phyloP scores from a whole-genome alignment of 1,140 invertebrate species.

The Doryteuthis pealeii region DNA sequence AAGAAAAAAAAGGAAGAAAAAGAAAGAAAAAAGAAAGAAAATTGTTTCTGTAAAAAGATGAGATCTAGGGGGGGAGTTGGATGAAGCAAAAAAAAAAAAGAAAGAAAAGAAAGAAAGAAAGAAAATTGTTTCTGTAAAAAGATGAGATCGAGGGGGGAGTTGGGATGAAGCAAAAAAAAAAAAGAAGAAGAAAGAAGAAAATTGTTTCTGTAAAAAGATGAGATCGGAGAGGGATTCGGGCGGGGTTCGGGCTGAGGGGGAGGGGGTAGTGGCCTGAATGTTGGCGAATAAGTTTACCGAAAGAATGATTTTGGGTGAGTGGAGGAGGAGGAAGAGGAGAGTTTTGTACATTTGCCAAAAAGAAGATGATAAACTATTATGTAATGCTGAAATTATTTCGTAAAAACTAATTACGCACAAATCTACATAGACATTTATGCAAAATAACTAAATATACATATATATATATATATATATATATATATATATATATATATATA shows the following conservation, averaged over 20 bases:
- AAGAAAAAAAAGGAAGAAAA: background rate
- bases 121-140: background rate
- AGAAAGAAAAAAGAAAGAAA: background rate
- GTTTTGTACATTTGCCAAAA: too few species aligned
- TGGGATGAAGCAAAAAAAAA: background rate
- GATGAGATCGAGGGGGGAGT: background rate
- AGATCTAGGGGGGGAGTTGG: background rate
- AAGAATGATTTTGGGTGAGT: too few species aligned
- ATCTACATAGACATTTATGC: too few species aligned
- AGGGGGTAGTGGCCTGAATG: too few species aligned
- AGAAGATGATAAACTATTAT: too few species aligned
- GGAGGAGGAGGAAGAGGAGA: too few species aligned
- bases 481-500: too few species aligned
- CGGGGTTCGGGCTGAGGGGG: background rate
- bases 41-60: background rate
- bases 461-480: too few species aligned
- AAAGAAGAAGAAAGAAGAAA: background rate
- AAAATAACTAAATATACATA: too few species aligned
- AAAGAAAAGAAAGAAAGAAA: background rate
- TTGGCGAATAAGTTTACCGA: too few species aligned
- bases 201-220: background rate
- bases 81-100: background rate
- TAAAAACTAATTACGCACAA: too few species aligned
- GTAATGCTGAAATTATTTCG: too few species aligned
- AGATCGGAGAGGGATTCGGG: background rate